Conservation (phyloP, 1,140 invertebrate genomes). For the Scylla paramamosain region DNA sequence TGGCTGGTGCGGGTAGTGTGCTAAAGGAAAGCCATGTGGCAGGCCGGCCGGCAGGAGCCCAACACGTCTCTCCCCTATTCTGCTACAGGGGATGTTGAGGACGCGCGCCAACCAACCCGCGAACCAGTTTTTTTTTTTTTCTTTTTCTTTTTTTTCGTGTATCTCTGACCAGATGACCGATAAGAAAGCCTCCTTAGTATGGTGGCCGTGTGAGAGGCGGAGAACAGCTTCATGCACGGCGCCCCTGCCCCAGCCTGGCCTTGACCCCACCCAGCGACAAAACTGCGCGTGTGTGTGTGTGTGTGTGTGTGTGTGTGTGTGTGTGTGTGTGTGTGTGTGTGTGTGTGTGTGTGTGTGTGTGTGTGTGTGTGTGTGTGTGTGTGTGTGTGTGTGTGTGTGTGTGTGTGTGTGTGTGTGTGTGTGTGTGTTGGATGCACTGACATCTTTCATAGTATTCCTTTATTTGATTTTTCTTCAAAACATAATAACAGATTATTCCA, state of each 20-base stretch:
- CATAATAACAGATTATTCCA: neutral
- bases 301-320: neutral
- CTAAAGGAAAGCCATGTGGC: neutral
- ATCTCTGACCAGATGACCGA: neutral
- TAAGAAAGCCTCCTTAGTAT: neutral
- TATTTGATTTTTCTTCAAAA: neutral
- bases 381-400: too few relatives aligned
- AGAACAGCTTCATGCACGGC: neutral
- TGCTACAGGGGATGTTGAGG: neutral
- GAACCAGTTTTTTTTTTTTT: neutral
- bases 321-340: neutral
- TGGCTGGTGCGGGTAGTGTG: neutral
- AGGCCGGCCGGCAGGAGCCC: neutral
- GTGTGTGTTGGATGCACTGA: neutral
- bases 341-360: too few relatives aligned
- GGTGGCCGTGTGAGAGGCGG: neutral
- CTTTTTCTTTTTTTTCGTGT: neutral
- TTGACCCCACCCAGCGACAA: neutral
- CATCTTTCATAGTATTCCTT: conserved; percentile 3
- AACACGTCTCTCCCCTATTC: neutral
- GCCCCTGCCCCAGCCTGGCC: neutral
- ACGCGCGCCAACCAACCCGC: neutral
- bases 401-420: too few relatives aligned
- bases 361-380: too few relatives aligned
- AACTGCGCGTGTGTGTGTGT: neutral